Conservation (phyloP, 2,797 vertebrate genomes). For the Podarcis lilfordi region DNA sequence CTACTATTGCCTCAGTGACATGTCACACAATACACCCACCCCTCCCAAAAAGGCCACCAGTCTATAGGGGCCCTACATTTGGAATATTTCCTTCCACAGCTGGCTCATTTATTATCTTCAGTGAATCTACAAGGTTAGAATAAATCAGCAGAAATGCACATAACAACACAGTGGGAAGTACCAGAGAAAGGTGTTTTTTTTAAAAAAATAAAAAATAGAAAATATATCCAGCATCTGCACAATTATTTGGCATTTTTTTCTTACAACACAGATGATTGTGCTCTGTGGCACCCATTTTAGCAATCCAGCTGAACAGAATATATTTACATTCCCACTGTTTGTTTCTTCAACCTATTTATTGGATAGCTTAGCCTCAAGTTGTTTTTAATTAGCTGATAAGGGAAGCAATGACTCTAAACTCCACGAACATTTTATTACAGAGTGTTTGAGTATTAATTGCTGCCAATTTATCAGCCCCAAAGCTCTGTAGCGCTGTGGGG, state of each 20-base stretch:
- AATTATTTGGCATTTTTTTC: constrained; percentile 37
- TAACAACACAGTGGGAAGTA: background rate
- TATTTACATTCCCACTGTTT: constrained; percentile 62
- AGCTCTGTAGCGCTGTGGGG: constrained; percentile 53
- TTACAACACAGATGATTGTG: constrained; percentile 45
- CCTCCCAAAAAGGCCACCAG: too few species aligned
- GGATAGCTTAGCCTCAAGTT: constrained; percentile 70
- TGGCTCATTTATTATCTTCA: background rate
- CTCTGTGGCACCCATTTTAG: constrained; percentile 36
- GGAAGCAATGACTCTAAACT: constrained; percentile 71
- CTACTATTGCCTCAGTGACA: too few species aligned
- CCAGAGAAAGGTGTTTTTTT: background rate
- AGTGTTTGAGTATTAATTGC: constrained; percentile 69
- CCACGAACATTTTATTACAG: constrained; percentile 72
- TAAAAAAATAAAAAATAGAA: background rate
- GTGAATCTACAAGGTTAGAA: background rate
- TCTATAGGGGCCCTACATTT: background rate
- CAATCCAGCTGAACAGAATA: constrained; percentile 55
- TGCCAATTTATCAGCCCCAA: constrained; percentile 69
- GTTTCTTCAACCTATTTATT: constrained; percentile 69
- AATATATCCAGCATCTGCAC: constrained; percentile 3
- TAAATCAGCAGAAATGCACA: background rate
- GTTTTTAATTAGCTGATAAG: constrained; percentile 77
- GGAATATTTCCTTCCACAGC: background rate
- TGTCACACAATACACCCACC: too few species aligned